Conservation (phyloP, 2,797 vertebrate species). For the Typhlichthys subterraneus region DNA sequence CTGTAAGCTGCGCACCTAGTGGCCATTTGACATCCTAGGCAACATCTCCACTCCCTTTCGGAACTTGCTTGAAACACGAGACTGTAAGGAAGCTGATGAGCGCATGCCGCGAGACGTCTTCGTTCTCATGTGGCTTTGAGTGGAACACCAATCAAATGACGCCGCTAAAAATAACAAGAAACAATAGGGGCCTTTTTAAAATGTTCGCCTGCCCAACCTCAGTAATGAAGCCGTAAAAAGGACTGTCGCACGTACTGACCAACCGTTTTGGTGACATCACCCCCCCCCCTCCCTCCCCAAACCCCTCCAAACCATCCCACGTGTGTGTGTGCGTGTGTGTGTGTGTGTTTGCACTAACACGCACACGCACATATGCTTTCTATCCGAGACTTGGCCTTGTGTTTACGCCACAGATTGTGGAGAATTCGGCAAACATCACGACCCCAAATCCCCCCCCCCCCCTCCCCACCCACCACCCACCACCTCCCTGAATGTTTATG, state of each 20-base stretch:
- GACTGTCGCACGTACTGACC: conserved; percentile 47
- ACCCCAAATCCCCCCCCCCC: conserved; percentile 5
- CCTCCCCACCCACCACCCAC: conserved; percentile 3
- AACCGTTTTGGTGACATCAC: conserved; percentile 49
- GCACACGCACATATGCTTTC: conserved; percentile 24
- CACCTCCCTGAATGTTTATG: conserved; percentile 18
- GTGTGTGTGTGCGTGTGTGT: not conserved
- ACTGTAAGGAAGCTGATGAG: too few relatives aligned
- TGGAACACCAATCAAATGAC: conserved; percentile 46
- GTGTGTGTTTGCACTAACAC: not conserved
- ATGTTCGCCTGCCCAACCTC: conserved; percentile 31
- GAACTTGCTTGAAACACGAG: too few relatives aligned
- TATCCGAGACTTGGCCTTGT: conserved; percentile 29
- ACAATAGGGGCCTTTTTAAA: conserved; percentile 23
- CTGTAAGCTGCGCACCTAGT: too few relatives aligned
- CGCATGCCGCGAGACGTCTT: too few relatives aligned
- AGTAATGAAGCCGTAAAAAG: conserved; percentile 55
- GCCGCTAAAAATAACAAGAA: conserved; percentile 47
- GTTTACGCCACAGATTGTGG: conserved; percentile 6
- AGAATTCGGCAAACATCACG: conserved; percentile 17
- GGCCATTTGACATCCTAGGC: too few relatives aligned
- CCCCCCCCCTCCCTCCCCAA: not conserved
- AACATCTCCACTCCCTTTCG: too few relatives aligned
- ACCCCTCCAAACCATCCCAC: not conserved
- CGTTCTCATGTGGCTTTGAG: conserved; percentile 20